Conservation (phyloP, 2,113 vertebrate species). For the Noctilio leporinus region DNA sequence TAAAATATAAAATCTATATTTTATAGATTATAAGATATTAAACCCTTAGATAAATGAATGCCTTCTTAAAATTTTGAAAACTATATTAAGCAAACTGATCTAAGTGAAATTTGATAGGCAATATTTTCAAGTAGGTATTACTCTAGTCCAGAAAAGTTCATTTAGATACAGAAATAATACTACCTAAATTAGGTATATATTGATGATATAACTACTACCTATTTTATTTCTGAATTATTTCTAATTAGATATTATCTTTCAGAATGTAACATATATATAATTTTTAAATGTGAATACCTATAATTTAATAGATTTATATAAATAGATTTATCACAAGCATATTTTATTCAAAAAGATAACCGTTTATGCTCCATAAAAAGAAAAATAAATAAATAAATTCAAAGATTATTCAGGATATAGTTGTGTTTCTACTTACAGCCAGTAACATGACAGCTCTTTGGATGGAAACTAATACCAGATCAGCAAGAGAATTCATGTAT, state of each 20-base stretch:
- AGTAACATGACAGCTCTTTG: not conserved
- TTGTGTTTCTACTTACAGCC: not conserved
- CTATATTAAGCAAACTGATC: conserved; percentile 40
- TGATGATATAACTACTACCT: not conserved
- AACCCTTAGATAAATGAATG: conserved; percentile 74
- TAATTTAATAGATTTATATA: not conserved
- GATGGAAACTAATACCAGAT: not conserved
- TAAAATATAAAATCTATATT: conserved; percentile 74
- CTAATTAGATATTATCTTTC: conserved; percentile 1
- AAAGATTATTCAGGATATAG: not conserved
- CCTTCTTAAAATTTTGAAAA: conserved; percentile 70
- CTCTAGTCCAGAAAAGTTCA: not conserved
- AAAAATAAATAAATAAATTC: not conserved
- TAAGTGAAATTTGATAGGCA: conserved; percentile 54
- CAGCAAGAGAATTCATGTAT: not conserved
- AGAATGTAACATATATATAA: not conserved
- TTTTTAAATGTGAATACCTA: not conserved
- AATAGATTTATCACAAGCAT: not conserved
- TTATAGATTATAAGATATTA: conserved; percentile 70
- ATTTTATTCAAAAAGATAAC: not conserved
- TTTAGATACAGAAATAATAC: not conserved
- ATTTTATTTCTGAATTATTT: conserved; percentile 6
- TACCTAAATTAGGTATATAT: not conserved
- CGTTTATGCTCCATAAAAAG: not conserved
- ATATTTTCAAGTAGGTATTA: not conserved